phyloP scores from a whole-genome alignment of 1,140 invertebrate species.

The Drosophila orosa region DNA sequence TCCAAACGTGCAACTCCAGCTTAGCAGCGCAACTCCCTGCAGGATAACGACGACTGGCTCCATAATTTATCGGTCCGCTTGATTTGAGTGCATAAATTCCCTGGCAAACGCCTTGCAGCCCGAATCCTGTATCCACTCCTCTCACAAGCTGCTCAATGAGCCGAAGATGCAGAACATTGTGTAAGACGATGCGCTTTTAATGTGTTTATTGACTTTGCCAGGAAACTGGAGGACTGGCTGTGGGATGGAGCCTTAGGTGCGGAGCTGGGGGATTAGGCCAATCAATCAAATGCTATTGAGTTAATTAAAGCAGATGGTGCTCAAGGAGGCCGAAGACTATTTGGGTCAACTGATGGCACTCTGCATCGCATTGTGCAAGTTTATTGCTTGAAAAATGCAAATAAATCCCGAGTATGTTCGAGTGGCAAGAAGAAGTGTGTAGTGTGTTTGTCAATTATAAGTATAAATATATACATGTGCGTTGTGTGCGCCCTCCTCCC shows the following conservation, averaged over 20 bases:
- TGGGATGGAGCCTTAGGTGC: neutral
- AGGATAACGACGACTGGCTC: slow-evolving; percentile 49
- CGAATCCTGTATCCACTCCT: slow-evolving; percentile 4
- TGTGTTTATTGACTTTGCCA: slow-evolving; percentile 70
- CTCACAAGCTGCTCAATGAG: slow-evolving; percentile 59
- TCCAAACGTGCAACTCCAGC: slow-evolving; percentile 36
- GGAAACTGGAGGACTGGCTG: neutral
- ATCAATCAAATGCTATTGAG: slow-evolving; percentile 40
- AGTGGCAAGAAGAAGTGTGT: slow-evolving; percentile 9
- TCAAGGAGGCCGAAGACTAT: slow-evolving; percentile 12
- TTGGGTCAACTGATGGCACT: slow-evolving; percentile 23
- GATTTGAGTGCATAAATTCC: slow-evolving; percentile 52
- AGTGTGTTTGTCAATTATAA: slow-evolving; percentile 28
- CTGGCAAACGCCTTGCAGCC: slow-evolving; percentile 20
- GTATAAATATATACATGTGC: slow-evolving; percentile 11
- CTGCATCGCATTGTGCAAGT: slow-evolving; percentile 14
- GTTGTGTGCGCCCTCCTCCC: neutral
- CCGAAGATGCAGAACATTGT: slow-evolving; percentile 61
- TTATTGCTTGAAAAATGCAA: slow-evolving; percentile 37
- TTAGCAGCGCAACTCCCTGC: slow-evolving; percentile 27
- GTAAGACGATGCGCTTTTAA: slow-evolving; percentile 62
- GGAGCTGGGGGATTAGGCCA: slow-evolving; percentile 20
- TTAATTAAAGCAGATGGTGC: slow-evolving; percentile 40
- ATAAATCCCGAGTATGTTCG: slow-evolving; percentile 28
- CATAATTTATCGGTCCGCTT: slow-evolving; percentile 67